A percentile compares a stretch with the other conserved stretches of the same genome.
Evolutionary conservation across 2,888 invertebrate species (phyloP).

Genomic region (Ctena decussata): DNA sequence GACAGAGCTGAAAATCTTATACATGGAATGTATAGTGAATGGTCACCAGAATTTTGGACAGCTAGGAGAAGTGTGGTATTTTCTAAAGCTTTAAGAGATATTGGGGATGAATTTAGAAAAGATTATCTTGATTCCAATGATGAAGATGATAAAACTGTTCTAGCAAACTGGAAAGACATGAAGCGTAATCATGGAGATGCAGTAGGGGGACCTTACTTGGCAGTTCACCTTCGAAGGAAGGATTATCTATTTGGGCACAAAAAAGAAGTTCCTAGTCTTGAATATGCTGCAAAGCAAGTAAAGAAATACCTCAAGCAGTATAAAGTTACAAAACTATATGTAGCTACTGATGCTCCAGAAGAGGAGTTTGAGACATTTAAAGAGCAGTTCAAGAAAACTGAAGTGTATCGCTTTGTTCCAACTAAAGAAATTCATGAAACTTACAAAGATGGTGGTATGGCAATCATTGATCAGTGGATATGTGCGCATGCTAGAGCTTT

Average conservation of each 20-base stretch:
- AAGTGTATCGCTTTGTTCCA: slow-evolving; percentile 80
- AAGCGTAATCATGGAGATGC: slow-evolving; percentile 85
- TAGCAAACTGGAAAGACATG: slow-evolving; percentile 89
- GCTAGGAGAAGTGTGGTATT: slow-evolving; percentile 95
- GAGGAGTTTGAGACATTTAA: slow-evolving; percentile 88
- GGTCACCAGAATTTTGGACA: slow-evolving; percentile 73
- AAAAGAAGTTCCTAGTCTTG: slow-evolving; percentile 93
- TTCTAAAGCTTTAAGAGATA: slow-evolving; percentile 90
- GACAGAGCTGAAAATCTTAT: slow-evolving; percentile 83
- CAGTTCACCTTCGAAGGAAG: slow-evolving; percentile 94
- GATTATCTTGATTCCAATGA: slow-evolving; percentile 90
- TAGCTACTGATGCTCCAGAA: slow-evolving; percentile 94
- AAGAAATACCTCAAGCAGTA: slow-evolving; percentile 89
- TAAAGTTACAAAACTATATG: slow-evolving; percentile 90
- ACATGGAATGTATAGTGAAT: slow-evolving; percentile 92
- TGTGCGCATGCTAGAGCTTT: slow-evolving; percentile 96
- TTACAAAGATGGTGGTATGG: slow-evolving; percentile 94
- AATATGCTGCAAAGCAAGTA: slow-evolving; percentile 93
- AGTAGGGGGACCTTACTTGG: slow-evolving; percentile 91
- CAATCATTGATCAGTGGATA: slow-evolving; percentile 98
- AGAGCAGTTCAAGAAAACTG: slow-evolving; percentile 86
- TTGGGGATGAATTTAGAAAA: slow-evolving; percentile 91
- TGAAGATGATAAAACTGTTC: slow-evolving; percentile 89
- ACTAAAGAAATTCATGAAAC: slow-evolving; percentile 73
- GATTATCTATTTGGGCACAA: slow-evolving; percentile 94